phyloP scores from a whole-genome alignment of 2,797 vertebrate genomes.

The Hafferia zeledoni region DNA sequence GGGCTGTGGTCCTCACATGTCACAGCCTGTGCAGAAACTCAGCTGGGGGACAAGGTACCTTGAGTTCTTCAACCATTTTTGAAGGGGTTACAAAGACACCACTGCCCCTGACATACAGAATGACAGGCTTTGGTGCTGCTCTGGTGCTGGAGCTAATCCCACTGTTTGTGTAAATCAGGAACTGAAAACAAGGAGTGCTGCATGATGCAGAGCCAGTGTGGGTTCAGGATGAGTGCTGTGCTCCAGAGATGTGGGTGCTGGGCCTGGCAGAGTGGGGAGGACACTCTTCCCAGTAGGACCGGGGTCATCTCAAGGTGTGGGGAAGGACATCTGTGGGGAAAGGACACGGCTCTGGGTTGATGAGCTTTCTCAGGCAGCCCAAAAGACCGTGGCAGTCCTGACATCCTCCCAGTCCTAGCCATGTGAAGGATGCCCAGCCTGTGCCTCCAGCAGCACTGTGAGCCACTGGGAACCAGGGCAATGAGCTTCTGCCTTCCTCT shows the following conservation, averaged over 20 bases:
- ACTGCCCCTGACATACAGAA: not conserved
- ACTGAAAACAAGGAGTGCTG: not conserved
- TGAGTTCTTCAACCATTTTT: not conserved
- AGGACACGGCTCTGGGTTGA: not conserved
- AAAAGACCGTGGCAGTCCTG: not conserved
- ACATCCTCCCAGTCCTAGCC: not conserved
- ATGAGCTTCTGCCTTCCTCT: not conserved
- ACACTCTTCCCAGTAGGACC: not conserved
- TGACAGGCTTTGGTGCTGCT: not conserved
- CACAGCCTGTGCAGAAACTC: not conserved
- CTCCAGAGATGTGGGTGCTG: not conserved
- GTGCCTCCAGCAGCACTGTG: not conserved
- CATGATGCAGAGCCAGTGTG: not conserved
- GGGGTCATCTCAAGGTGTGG: not conserved
- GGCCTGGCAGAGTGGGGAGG: not conserved
- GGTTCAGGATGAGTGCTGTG: not conserved
- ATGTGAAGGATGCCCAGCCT: rapidly evolving
- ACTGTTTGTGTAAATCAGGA: not conserved
- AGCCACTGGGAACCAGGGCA: rapidly evolving
- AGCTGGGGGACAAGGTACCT: not conserved
- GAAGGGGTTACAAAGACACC: not conserved
- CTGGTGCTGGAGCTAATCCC: not conserved
- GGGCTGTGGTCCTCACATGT: too few species aligned
- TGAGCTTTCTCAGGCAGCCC: not conserved
- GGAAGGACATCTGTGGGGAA: not conserved